Evolutionary conservation across 1,140 invertebrate genomes (phyloP).

Genomic region (Brachionus manjavacas): DNA sequence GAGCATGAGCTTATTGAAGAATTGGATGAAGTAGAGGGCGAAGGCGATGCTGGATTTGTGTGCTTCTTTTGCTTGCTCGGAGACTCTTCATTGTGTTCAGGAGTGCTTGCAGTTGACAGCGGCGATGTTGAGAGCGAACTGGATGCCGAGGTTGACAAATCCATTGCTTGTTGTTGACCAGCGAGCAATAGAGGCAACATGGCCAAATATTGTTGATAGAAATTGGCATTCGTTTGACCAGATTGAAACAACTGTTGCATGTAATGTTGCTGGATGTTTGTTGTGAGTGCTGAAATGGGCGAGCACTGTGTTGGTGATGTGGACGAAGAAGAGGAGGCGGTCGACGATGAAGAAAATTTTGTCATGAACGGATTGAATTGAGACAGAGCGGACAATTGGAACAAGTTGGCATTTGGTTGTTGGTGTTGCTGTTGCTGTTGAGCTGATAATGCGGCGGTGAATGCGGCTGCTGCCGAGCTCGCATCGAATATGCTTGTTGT

Average conservation of each 20-base stretch:
- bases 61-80: neutral
- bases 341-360: slow-evolving; percentile 7
- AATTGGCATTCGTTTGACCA: neutral
- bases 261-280: slow-evolving; percentile 10
- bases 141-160: neutral
- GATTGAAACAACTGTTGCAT: neutral
- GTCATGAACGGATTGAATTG: slow-evolving; percentile 17
- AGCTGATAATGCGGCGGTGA: neutral
- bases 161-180: neutral
- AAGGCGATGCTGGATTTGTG: neutral
- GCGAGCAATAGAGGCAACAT: neutral
- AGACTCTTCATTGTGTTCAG: neutral
- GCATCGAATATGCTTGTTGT: neutral
- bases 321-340: slow-evolving; percentile 2
- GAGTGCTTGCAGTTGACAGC: neutral
- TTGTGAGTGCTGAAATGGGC: neutral
- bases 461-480: slow-evolving; percentile 13
- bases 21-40: neutral
- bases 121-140: slow-evolving; percentile 1
- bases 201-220: neutral
- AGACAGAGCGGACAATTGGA: neutral
- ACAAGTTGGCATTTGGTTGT: neutral
- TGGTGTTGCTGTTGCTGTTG: neutral
- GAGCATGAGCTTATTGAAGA: slow-evolving; percentile 13
- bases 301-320: neutral